Conservation (phyloP, 2,888 invertebrate genomes). For the Rutpela maculata region DNA sequence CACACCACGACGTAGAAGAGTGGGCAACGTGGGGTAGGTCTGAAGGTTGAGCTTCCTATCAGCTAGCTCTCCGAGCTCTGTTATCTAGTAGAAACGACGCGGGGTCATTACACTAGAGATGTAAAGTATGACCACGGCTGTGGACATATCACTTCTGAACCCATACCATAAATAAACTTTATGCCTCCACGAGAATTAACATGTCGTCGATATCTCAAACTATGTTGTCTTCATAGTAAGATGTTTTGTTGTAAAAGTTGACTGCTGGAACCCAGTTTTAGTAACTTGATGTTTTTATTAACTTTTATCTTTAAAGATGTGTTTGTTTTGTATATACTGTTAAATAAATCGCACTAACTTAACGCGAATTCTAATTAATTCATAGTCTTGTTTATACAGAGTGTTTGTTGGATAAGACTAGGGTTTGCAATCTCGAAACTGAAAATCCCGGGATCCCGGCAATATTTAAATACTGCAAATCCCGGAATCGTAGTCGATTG, state of each 20-base stretch:
- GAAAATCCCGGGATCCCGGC: no score
- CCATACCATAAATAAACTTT: slow-evolving; percentile 19
- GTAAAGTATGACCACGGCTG: slow-evolving; percentile 15
- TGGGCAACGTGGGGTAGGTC: slow-evolving; percentile 32
- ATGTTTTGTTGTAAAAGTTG: slow-evolving; percentile 7
- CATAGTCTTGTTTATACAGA: no score
- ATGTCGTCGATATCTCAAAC: slow-evolving; percentile 11
- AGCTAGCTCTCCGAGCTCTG: slow-evolving; percentile 1
- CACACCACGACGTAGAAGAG: background rate
- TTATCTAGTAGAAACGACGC: slow-evolving; percentile 22
- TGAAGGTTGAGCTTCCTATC: slow-evolving; percentile 24
- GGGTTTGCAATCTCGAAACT: no score
- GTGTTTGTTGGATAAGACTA: no score
- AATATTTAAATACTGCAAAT: no score
- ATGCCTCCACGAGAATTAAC: background rate
- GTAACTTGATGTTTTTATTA: no score
- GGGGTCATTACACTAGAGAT: slow-evolving; percentile 22
- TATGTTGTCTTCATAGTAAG: background rate
- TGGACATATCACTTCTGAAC: slow-evolving; percentile 19
- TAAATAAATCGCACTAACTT: no score
- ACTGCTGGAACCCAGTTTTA: background rate
- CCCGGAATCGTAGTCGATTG: no score
- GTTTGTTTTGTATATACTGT: no score
- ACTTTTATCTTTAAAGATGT: background rate
- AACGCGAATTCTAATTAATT: no score